Conservation (phyloP, 2,888 invertebrate species). For the Tipula helvola region DNA sequence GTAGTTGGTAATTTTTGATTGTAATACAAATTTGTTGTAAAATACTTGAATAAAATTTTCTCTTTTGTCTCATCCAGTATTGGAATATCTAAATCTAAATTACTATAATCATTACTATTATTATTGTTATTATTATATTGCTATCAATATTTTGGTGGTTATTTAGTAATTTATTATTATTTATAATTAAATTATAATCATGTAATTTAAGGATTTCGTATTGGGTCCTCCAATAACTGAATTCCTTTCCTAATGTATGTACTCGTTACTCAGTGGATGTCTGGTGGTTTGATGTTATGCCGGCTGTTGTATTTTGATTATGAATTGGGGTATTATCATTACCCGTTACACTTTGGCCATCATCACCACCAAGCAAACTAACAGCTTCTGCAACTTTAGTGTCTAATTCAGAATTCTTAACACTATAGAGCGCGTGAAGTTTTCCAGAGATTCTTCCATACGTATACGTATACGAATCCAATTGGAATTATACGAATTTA, state of each 20-base stretch:
- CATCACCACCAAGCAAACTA: slow-evolving; percentile 52
- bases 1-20: slow-evolving; percentile 29
- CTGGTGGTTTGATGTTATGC: background rate
- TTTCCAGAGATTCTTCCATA: no score
- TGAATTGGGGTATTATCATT: slow-evolving; percentile 31
- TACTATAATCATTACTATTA: background rate
- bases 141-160: background rate
- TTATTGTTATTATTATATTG: background rate
- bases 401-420: slow-evolving; percentile 35
- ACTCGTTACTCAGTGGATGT: slow-evolving; percentile 30
- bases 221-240: slow-evolving; percentile 61
- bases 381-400: slow-evolving; percentile 42
- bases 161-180: slow-evolving; percentile 19
- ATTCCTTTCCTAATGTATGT: slow-evolving; percentile 47
- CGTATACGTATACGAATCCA: no score
- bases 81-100: slow-evolving; percentile 7
- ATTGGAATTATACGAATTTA: no score
- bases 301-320: slow-evolving; percentile 13
- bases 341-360: slow-evolving; percentile 42
- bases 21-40: slow-evolving; percentile 28
- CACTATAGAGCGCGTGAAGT: no score
- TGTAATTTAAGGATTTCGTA: slow-evolving; percentile 53
- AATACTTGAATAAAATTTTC: slow-evolving; percentile 30
- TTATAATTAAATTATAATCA: slow-evolving; percentile 19
- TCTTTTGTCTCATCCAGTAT: slow-evolving; percentile 22